A percentile compares a stretch with the other conserved stretches of the same genome.
Evolutionary conservation across 2,797 vertebrate species (phyloP).

Genomic region (Megaceryle alcyon): DNA sequence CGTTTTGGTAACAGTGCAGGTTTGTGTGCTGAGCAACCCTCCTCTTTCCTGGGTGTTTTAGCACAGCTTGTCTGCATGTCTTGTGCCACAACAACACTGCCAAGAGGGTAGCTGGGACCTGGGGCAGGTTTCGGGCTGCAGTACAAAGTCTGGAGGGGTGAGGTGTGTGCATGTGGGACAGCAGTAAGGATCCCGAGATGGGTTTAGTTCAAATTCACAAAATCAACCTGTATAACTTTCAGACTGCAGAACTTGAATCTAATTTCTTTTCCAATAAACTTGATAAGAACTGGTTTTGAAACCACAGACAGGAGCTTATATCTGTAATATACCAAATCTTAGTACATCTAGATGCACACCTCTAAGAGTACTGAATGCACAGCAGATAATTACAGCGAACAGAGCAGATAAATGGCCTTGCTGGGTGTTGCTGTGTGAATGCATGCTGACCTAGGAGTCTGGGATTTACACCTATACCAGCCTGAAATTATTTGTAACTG

Average conservation of each 20-base stretch:
- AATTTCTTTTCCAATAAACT: background rate
- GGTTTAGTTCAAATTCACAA: background rate
- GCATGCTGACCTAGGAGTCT: background rate
- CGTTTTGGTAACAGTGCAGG: background rate
- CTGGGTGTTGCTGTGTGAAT: background rate
- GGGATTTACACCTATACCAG: background rate
- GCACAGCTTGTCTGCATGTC: background rate
- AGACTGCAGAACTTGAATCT: background rate
- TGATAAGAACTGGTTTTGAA: background rate
- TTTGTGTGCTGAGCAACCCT: background rate
- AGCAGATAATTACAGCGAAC: background rate
- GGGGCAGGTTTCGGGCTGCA: background rate
- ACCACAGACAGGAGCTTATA: background rate
- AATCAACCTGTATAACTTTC: background rate
- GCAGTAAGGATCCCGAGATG: background rate
- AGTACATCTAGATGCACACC: background rate
- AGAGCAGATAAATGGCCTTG: background rate
- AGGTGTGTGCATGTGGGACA: background rate
- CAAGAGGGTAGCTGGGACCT: background rate
- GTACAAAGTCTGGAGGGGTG: too few species aligned
- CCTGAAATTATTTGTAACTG: background rate
- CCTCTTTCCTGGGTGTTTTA: background rate
- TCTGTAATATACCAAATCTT: background rate
- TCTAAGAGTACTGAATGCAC: background rate
- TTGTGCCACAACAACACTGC: background rate